These are phyloP conservation scores for Bradypodion ventrale DNA, from an alignment of 2,797 vertebrate genomes.

Conservation along the genomic window DNA sequence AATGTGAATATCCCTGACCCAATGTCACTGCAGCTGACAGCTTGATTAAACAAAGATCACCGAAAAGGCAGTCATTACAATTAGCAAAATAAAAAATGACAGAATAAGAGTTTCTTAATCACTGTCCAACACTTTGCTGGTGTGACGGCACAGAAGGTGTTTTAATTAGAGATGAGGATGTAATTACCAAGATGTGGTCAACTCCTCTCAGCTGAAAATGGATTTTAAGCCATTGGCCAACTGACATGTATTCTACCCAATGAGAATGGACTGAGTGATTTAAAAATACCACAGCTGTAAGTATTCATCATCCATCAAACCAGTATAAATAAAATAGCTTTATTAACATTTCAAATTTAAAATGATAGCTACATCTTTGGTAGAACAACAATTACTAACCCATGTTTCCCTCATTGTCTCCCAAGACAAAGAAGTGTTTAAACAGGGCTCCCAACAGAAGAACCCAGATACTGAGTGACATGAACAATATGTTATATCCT, in stretches of 20 bases:
- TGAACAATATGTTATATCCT: neutral
- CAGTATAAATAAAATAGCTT: neutral
- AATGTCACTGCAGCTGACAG: neutral
- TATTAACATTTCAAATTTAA: neutral
- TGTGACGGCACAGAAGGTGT: neutral
- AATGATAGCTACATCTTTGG: neutral
- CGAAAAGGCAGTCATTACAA: constrained; percentile 14
- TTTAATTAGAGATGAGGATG: constrained; percentile 35
- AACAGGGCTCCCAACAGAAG: neutral
- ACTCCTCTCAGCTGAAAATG: constrained; percentile 4
- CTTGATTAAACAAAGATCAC: constrained; percentile 15
- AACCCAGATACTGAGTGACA: neutral
- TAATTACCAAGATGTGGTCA: constrained; percentile 15
- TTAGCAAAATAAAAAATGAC: constrained; percentile 18
- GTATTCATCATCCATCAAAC: neutral
- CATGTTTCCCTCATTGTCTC: neutral
- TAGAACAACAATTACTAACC: neutral
- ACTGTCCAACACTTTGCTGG: constrained; percentile 19
- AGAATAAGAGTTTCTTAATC: constrained; percentile 16
- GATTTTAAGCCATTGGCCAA: neutral
- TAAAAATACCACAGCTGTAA: neutral
- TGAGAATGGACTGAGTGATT: neutral
- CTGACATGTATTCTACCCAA: neutral
- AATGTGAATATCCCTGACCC: neutral
- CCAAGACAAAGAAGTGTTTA: neutral